Percentiles rank a stretch among this genome's conserved stretches.
Conservation (phyloP, 2,113 vertebrate genomes). For the Telmatochromis sp. region DNA sequence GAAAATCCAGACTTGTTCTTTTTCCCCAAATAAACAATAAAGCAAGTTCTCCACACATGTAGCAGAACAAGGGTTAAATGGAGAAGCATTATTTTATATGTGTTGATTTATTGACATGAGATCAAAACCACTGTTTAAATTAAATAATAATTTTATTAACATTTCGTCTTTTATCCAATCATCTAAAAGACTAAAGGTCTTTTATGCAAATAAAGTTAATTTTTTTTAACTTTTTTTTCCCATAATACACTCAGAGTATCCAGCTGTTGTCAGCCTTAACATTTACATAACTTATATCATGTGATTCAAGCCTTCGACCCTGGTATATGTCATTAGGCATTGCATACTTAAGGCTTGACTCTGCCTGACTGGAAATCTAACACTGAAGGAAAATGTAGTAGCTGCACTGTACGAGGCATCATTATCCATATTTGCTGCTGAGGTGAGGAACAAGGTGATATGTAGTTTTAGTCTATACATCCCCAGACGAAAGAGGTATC, state of each 20-base stretch:
- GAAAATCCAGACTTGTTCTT: neutral
- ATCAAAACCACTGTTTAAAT: neutral
- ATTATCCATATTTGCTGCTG: neutral
- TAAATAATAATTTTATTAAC: neutral
- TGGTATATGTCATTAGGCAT: neutral
- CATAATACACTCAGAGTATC: neutral
- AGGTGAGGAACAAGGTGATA: neutral
- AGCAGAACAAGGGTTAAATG: neutral
- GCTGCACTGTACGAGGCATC: neutral
- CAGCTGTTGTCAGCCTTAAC: neutral
- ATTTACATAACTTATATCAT: neutral
- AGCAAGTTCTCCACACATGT: neutral
- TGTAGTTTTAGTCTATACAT: neutral
- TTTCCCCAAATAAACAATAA: neutral
- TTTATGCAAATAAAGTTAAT: neutral
- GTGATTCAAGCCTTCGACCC: neutral
- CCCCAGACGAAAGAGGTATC: neutral
- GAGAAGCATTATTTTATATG: neutral
- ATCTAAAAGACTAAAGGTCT: neutral
- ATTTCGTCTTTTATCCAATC: neutral
- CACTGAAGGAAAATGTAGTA: neutral
- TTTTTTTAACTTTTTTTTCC: neutral
- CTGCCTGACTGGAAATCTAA: neutral
- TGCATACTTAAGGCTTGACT: neutral
- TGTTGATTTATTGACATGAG: neutral